Base-by-base conservation (phyloP, 92 coral and sea anemone species). In the Epizoanthus ramosus region DNA sequence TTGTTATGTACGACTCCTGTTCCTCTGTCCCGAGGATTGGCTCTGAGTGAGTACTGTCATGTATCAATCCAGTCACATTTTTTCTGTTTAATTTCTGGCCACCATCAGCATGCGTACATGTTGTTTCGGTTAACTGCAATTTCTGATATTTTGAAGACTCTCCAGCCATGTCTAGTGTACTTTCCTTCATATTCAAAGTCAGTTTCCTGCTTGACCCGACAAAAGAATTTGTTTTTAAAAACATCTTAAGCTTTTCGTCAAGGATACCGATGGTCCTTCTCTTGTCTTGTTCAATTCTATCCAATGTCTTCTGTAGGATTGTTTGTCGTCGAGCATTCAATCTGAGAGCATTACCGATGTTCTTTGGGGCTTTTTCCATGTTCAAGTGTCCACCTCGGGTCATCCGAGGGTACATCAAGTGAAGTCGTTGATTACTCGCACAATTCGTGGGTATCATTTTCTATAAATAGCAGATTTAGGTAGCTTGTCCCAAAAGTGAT, bases 401-500 rank as follows among this genome's bases (percentile, higher is more conserved):
- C 71, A 77, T 63, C 14, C 71, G 82, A 39, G 82, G 82, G 71
- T 77, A 77, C 82, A 77, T 15, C 21, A 77, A 12, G 35, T 77
- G 82, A 5, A 77, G 82, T 10, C 71, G 68, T 17, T 77, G 82
- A 43, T 77, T 77, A 37, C 82, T 77, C 71, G 82, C 82, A 39
- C 71, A 77, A 45, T 77, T 77, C 4, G 82, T 47, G 0, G 82
- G 82, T 77, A 77, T 43, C 82, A 77, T 77, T 75, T 57, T 37
- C 43, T 37, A 37, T 28, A 2, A n/a, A 2, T 47, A 47, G 15
- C 53, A 47, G 53, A 47, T 47, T 47, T 47, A 47, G 0, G 0
- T 47, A 47, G 12, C 53, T 6, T 7, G 53, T 47, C 53, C 53
- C 53, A 47, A 10, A 50, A 50, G 54, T 13, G 54, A 50, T 50